Percentiles rank a stretch among this genome's conserved stretches.
Conservation (phyloP, 2,888 invertebrate species). For the Megalurothrips usitatus region DNA sequence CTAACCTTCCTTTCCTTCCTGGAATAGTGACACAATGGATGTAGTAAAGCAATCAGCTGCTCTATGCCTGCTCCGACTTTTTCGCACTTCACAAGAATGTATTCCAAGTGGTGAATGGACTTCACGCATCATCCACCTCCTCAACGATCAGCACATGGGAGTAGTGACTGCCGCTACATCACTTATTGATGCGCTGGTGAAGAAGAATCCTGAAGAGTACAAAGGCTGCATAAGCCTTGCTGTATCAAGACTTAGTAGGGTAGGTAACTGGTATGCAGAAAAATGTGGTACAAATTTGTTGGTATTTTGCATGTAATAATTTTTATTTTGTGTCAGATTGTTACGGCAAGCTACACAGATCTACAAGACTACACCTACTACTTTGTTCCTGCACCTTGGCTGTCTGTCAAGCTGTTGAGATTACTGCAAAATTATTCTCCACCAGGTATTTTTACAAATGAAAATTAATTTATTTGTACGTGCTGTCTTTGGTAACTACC, state of each 20-base stretch:
- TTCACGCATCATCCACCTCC: conserved; percentile 93
- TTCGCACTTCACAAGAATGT: conserved; percentile 92
- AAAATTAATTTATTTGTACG: conserved; percentile 27
- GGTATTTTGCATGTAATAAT: conserved; percentile 28
- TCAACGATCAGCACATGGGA: conserved; percentile 99
- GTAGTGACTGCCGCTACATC: conserved; percentile 99
- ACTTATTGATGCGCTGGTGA: conserved; percentile 95
- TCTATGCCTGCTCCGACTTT: conserved; percentile 85
- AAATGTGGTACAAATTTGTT: conserved; percentile 25
- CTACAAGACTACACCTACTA: conserved; percentile 99
- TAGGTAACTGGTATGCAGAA: conserved; percentile 44
- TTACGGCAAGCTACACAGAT: conserved; percentile 98
- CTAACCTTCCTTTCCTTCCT: neutral
- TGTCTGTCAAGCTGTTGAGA: conserved; percentile 93
- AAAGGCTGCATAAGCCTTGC: conserved; percentile 98
- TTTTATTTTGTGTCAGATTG: conserved; percentile 60
- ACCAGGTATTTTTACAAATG: conserved; percentile 57
- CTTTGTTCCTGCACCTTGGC: conserved; percentile 99
- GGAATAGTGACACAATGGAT: conserved; percentile 90
- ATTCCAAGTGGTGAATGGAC: conserved; percentile 99
- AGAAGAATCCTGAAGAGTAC: conserved; percentile 98
- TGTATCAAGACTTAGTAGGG: conserved; percentile 91
- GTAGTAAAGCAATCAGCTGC: conserved; percentile 99
- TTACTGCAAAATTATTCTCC: conserved; percentile 98
- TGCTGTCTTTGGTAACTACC: neutral